phyloP scores from a whole-genome alignment of 2,888 invertebrate species.

The Drosophila parthenogenetica region DNA sequence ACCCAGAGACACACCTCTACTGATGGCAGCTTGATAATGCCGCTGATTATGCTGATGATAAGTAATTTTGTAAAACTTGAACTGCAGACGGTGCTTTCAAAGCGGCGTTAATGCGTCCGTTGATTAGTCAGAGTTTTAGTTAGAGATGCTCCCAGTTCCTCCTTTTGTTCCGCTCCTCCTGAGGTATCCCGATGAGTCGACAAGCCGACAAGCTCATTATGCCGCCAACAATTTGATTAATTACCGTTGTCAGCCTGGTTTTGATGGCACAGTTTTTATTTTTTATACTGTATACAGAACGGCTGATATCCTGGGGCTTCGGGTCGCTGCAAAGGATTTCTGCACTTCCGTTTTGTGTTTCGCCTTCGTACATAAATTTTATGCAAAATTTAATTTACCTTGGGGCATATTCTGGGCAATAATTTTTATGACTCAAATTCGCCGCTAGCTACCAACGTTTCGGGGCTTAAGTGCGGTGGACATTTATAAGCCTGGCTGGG shows the following conservation, averaged over 20 bases:
- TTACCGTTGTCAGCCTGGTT: slow-evolving; percentile 53
- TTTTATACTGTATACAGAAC: neutral
- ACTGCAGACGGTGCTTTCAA: slow-evolving; percentile 61
- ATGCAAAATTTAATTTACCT: slow-evolving; percentile 75
- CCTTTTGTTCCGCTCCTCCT: neutral
- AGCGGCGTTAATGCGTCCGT: slow-evolving; percentile 73
- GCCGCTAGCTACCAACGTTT: slow-evolving; percentile 24
- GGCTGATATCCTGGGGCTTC: slow-evolving; percentile 2
- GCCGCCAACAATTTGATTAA: slow-evolving; percentile 78
- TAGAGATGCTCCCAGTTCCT: neutral
- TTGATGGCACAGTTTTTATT: slow-evolving; percentile 34
- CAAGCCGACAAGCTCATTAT: slow-evolving; percentile 73
- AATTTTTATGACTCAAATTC: slow-evolving; percentile 57
- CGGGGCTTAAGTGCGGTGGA: slow-evolving; percentile 33
- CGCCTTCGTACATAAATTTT: slow-evolving; percentile 61
- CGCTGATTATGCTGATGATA: slow-evolving; percentile 79
- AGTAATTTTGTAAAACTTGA: slow-evolving; percentile 73
- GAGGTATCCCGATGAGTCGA: slow-evolving; percentile 7
- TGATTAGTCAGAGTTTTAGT: slow-evolving; percentile 58
- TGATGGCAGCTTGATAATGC: slow-evolving; percentile 64
- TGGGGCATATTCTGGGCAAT: slow-evolving; percentile 47
- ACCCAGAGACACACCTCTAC: neutral
- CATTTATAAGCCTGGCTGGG: slow-evolving; percentile 40
- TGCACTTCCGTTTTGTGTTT: slow-evolving; percentile 48
- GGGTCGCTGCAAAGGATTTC: slow-evolving; percentile 45